Conservation (phyloP, 2,113 vertebrate genomes). For the Limanda limanda region DNA sequence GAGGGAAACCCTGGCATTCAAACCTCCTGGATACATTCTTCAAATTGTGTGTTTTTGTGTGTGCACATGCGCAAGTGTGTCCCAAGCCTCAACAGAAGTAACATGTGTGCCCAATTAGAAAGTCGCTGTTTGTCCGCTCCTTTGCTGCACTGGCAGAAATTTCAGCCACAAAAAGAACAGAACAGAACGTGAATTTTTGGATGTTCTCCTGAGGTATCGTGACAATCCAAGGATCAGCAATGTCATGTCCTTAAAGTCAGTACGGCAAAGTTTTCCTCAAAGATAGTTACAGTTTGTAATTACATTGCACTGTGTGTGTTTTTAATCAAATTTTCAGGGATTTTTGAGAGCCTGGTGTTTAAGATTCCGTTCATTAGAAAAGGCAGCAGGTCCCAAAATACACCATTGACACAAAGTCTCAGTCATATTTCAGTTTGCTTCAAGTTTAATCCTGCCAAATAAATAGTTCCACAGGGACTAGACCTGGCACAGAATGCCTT, state of each 20-base stretch:
- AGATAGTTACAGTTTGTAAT: background rate
- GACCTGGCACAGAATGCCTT: conserved; percentile 29
- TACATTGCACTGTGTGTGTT: background rate
- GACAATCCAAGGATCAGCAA: conserved; percentile 34
- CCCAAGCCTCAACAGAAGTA: conserved; percentile 39
- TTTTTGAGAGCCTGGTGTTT: too few species aligned
- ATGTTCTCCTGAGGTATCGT: background rate
- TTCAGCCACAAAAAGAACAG: conserved; percentile 28
- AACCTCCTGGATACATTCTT: conserved; percentile 66
- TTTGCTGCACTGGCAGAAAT: conserved; percentile 18
- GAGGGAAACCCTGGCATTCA: conserved; percentile 77
- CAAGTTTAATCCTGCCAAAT: conserved; percentile 28
- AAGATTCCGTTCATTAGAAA: conserved; percentile 8
- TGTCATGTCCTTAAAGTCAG: conserved; percentile 8
- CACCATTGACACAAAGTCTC: conserved; percentile 6
- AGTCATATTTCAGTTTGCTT: conserved; percentile 42
- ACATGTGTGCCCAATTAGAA: conserved; percentile 67
- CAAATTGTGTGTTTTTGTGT: conserved; percentile 59
- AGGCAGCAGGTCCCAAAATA: conserved; percentile 9
- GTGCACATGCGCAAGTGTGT: conserved; percentile 42
- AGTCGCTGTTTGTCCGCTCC: conserved; percentile 50
- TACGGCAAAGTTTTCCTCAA: conserved; percentile 6
- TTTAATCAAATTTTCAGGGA: background rate
- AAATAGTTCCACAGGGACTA: conserved; percentile 31
- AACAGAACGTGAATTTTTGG: background rate